Evolutionary conservation across 2,888 invertebrate species (phyloP).

Genomic region (Trachelus tabidus): DNA sequence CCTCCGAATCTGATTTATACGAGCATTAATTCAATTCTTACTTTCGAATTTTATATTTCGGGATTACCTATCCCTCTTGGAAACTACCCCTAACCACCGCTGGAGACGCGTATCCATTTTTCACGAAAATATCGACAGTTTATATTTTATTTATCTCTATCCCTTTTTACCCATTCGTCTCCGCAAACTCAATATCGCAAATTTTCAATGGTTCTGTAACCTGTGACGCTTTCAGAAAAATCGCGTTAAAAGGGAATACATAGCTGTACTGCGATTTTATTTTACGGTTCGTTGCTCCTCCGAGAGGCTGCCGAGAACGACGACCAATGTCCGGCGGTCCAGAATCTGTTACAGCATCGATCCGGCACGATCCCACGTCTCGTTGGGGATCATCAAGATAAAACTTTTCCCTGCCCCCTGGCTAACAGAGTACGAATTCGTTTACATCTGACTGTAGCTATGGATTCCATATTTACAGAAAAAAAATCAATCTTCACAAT

Average conservation of each 20-base stretch:
- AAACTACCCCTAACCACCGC: too few relatives aligned
- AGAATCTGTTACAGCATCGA: not conserved
- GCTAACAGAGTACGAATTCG: not conserved
- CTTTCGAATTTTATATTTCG: not conserved
- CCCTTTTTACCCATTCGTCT: not conserved
- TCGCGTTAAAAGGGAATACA: too few relatives aligned
- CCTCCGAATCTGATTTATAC: not conserved
- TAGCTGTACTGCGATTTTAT: not conserved
- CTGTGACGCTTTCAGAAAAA: not conserved
- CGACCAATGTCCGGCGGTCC: not conserved
- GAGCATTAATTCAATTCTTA: not conserved
- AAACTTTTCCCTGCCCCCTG: too few relatives aligned
- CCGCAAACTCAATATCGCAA: not conserved
- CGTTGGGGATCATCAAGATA: too few relatives aligned
- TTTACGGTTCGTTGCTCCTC: not conserved
- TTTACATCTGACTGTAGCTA: not conserved
- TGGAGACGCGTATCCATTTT: not conserved
- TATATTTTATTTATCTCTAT: not conserved
- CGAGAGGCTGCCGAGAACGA: not conserved
- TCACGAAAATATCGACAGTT: not conserved
- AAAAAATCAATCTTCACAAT: too few relatives aligned
- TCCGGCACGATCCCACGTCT: not conserved
- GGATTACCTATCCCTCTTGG: too few relatives aligned
- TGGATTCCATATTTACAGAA: too few relatives aligned
- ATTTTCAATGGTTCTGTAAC: accelerated